Conservation (phyloP, 2,113 vertebrate species). For the Bagarius yarrelli region DNA sequence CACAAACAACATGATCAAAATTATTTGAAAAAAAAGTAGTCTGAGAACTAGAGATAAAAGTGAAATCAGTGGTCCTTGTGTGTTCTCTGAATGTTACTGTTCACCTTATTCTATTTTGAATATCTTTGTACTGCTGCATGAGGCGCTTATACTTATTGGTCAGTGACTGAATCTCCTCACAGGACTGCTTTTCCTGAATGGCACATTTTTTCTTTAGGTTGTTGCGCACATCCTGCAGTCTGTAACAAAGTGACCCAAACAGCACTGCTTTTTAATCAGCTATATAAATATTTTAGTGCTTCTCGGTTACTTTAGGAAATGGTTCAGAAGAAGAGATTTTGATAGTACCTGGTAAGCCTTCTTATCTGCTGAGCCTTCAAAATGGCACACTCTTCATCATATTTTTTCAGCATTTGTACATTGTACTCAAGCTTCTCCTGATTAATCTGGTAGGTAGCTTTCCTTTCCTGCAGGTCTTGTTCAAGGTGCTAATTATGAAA, state of each 20-base stretch:
- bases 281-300: neutral
- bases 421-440: slow-evolving; percentile 81
- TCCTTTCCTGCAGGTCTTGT: slow-evolving; percentile 71
- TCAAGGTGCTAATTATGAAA: slow-evolving; percentile 53
- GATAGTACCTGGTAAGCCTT: slow-evolving; percentile 71
- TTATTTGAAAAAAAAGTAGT: neutral
- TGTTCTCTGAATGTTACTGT: neutral
- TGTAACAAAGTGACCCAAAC: slow-evolving; percentile 53
- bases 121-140: slow-evolving; percentile 67
- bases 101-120: slow-evolving; percentile 78
- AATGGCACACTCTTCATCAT: slow-evolving; percentile 61
- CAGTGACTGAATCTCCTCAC: slow-evolving; percentile 66
- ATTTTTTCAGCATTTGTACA: slow-evolving; percentile 74
- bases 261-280: neutral
- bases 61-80: neutral
- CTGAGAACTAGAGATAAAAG: neutral
- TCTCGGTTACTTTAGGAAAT: neutral
- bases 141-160: slow-evolving; percentile 63
- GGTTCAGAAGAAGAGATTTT: neutral
- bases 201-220: slow-evolving; percentile 60
- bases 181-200: slow-evolving; percentile 67
- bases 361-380: slow-evolving; percentile 69
- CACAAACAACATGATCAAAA: neutral
- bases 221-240: slow-evolving; percentile 66
- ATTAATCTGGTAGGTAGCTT: slow-evolving; percentile 69